Base-by-base conservation (phyloP, 2,888 invertebrate genomes). In the Morpho helenor region DNA sequence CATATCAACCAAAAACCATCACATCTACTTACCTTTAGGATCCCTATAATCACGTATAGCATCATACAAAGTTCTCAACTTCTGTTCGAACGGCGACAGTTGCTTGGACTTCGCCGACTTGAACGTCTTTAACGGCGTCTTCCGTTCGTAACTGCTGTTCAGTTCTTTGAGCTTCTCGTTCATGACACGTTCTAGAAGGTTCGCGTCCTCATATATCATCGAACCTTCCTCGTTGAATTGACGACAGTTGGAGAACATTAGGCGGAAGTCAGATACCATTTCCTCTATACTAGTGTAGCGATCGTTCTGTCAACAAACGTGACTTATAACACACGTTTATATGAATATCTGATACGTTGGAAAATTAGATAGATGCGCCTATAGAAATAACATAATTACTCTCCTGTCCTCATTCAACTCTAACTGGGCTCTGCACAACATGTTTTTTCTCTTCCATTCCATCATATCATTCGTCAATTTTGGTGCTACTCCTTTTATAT, bases 231-330 rank as follows among this genome's bases (percentile, higher is more conserved):
- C 99, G 79, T 99, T 99, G 83, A 97, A 99, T 68, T 96, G 96
- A 0, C 98, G 95, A 74, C 99, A 99, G 86, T 99, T 99, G 59
- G 95, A 94, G 84, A 99, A 99, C 98, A 99, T 98, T n/a, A 98
- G 90, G 66, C 96, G 92, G 72, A 95, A 95, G 79, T 99, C 99
- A 0, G 94, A 92, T 0, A 97, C 94, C 67, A 98, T 92, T 70
- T 98, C 98, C 59, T 97, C 96, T 42, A 98, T 88, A 51, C 92
- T 94, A 47, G 93, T 94, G 87, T 98, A 99, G 66, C 95, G 94
- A 67, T 95, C 95, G 54, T 93, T 93, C 87, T 87, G 72, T n/a
- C 62, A 67, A 53, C 31, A 31, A 31, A 3, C 31, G 31, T 31
- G 5, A 31, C 31, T 31, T 31, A 31, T 3, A 31, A 31, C 31